phyloP scores from a whole-genome alignment of 2,113 vertebrate genomes.

The Sciurus niger region DNA sequence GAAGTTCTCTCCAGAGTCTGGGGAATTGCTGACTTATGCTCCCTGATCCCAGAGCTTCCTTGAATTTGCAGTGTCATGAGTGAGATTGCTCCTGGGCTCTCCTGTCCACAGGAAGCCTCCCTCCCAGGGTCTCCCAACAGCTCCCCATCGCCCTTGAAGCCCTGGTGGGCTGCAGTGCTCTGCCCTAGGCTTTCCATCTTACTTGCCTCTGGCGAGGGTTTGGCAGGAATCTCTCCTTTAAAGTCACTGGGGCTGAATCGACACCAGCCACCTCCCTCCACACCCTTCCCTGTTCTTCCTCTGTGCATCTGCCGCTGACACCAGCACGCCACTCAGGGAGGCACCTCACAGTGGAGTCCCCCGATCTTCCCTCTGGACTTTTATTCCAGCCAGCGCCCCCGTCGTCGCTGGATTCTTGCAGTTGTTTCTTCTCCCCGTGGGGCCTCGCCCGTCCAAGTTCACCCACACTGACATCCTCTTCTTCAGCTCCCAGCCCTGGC shows the following conservation, averaged over 20 bases:
- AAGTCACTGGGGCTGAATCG: accelerated
- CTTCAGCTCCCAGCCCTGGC: accelerated
- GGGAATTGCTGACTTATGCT: neutral
- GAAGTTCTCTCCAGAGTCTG: neutral
- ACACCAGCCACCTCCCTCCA: accelerated
- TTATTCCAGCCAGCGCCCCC: too few species aligned
- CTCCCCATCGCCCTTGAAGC: neutral
- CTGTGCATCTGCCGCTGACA: accelerated
- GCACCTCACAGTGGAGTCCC: accelerated
- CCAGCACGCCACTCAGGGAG: too few species aligned
- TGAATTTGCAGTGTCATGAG: neutral
- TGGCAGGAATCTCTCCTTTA: accelerated
- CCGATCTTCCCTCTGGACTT: accelerated
- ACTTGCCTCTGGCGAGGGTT: accelerated
- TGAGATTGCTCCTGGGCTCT: neutral
- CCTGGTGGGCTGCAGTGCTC: accelerated
- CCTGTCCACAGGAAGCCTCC: neutral
- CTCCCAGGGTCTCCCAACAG: neutral
- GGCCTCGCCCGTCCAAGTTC: neutral
- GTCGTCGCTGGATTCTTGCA: neutral
- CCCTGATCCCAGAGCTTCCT: neutral
- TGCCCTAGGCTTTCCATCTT: neutral
- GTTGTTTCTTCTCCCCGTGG: accelerated
- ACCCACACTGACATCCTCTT: accelerated
- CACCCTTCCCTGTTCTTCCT: neutral